A percentile compares a stretch with the other conserved stretches of the same genome.
phyloP scores from a whole-genome alignment of 1,140 invertebrate species.

The Drosophila leontia region DNA sequence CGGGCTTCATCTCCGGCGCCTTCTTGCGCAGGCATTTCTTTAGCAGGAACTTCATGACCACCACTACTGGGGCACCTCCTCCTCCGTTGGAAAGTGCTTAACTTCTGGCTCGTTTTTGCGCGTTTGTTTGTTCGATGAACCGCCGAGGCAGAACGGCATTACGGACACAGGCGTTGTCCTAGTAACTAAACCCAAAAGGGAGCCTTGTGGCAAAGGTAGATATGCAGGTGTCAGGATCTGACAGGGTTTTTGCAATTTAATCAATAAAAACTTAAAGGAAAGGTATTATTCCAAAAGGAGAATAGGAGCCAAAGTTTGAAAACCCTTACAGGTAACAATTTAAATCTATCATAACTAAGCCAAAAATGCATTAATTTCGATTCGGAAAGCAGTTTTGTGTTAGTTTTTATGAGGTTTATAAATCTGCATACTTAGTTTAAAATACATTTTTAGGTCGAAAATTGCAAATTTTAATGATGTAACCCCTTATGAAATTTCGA shows the following conservation, averaged over 20 bases:
- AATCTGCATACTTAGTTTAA: no score
- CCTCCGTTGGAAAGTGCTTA: slow-evolving; percentile 11
- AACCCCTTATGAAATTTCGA: no score
- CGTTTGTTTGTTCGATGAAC: slow-evolving; percentile 42
- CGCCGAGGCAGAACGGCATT: neutral
- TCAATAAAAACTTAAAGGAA: neutral
- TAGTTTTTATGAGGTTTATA: no score
- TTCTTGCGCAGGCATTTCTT: slow-evolving; percentile 84
- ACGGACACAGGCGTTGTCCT: slow-evolving; percentile 14
- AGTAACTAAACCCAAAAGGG: neutral
- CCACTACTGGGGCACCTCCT: slow-evolving; percentile 3
- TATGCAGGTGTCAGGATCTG: neutral
- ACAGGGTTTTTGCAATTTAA: neutral
- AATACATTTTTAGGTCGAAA: no score
- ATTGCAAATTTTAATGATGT: no score
- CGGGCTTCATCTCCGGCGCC: slow-evolving; percentile 82
- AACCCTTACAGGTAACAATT: no score
- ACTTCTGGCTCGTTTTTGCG: neutral
- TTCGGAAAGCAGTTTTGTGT: no score
- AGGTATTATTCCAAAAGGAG: no score
- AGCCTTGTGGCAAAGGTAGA: neutral
- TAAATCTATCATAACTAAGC: no score
- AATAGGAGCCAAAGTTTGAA: no score
- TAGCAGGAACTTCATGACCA: slow-evolving; percentile 75
- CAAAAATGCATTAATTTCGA: no score